Conservation (phyloP, 2,797 vertebrate genomes). For the Champsocephalus esox region DNA sequence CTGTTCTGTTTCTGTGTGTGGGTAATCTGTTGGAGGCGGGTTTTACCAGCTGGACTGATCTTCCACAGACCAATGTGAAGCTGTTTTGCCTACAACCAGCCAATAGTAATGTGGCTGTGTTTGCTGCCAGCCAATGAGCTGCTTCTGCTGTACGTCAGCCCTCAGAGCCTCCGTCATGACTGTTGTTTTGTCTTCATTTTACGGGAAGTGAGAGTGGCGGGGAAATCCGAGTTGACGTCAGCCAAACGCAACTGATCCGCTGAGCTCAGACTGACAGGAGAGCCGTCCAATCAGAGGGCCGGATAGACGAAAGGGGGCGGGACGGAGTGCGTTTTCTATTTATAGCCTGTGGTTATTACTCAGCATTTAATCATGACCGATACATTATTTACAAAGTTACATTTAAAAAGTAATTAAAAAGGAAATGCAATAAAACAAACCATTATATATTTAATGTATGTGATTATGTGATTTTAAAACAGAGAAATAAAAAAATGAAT, state of each 20-base stretch:
- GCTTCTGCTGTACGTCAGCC: not conserved
- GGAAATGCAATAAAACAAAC: no score
- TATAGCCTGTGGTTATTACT: no score
- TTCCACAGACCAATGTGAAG: conserved; percentile 37
- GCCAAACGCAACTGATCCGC: conserved; percentile 51
- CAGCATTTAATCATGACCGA: no score
- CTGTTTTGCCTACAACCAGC: not conserved
- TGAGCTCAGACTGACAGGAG: conserved; percentile 56
- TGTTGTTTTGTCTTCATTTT: conserved; percentile 41
- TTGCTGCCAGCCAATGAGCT: conserved; percentile 38
- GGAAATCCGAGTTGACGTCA: conserved; percentile 76
- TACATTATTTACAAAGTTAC: no score
- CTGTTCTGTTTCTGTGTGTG: conserved; percentile 35
- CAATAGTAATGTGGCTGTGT: conserved; percentile 10
- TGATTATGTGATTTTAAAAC: no score
- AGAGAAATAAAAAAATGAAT: not conserved
- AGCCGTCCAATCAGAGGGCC: conserved; percentile 60
- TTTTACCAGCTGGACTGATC: not conserved
- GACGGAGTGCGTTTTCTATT: no score
- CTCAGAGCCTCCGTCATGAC: conserved; percentile 47
- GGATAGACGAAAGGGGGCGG: not conserved
- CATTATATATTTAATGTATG: no score
- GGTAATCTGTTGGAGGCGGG: not conserved
- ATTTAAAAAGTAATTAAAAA: no score
- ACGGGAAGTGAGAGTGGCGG: conserved; percentile 44